Evolutionary conservation across 2,888 invertebrate species (phyloP).

Genomic region (Euphydryas editha): DNA sequence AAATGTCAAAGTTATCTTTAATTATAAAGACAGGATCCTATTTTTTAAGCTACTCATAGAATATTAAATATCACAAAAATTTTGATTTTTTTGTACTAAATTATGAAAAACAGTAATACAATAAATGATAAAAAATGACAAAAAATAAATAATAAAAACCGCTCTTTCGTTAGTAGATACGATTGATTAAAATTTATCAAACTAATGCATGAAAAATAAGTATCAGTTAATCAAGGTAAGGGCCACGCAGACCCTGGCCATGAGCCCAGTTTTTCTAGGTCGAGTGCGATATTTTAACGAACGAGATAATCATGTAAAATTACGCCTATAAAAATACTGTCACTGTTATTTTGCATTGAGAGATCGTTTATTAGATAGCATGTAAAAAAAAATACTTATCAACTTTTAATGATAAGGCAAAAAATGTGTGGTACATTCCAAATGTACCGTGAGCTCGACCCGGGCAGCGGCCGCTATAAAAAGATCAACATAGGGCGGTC

Average conservation of each 20-base stretch:
- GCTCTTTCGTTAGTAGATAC: no score
- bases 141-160: no score
- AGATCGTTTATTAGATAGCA: not conserved
- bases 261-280: conserved; percentile 39
- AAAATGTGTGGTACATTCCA: conserved; percentile 54
- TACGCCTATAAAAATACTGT: conserved; percentile 10
- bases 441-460: conserved; percentile 73
- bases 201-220: conserved; percentile 14
- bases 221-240: conserved; percentile 38
- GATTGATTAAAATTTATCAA: not conserved
- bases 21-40: no score
- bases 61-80: no score
- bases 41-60: no score
- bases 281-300: conserved; percentile 24
- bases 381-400: conserved; percentile 3
- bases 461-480: conserved; percentile 82
- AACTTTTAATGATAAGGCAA: conserved; percentile 38
- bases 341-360: not conserved
- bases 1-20: no score
- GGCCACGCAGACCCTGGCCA: conserved; percentile 42
- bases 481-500: conserved; percentile 80
- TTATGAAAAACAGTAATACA: no score
- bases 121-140: no score
- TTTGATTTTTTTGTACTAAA: no score
- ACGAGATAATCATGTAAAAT: conserved; percentile 1